Evolutionary conservation across 2,113 vertebrate genomes (phyloP).

Genomic region (Piprites chloris): DNA sequence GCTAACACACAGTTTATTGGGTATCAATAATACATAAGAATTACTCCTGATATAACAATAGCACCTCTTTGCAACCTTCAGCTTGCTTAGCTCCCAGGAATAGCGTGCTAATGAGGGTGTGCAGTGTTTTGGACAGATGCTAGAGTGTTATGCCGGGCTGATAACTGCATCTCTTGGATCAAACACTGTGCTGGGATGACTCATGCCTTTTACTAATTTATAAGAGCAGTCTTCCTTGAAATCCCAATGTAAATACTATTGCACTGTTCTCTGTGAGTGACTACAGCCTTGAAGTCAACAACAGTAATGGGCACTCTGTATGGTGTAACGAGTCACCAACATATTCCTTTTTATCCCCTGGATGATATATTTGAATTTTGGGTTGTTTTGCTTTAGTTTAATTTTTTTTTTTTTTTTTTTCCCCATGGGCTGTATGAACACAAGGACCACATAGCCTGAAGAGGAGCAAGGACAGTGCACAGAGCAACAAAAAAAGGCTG

Average conservation of each 20-base stretch:
- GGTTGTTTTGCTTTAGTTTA: constrained; percentile 25
- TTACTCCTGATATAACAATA: constrained; percentile 58
- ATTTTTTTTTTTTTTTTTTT: not conserved
- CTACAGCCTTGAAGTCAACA: constrained; percentile 59
- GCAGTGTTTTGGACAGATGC: constrained; percentile 61
- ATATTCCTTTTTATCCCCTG: not conserved
- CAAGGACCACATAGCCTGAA: not conserved
- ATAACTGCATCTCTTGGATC: constrained; percentile 67
- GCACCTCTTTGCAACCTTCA: constrained; percentile 46
- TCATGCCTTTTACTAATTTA: constrained; percentile 79
- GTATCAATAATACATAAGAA: constrained; percentile 60
- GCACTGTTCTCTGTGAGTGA: constrained; percentile 29
- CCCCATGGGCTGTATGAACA: not conserved
- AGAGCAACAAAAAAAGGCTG: not conserved
- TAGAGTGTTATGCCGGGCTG: constrained; percentile 59
- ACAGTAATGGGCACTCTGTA: constrained; percentile 15
- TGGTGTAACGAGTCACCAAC: not conserved
- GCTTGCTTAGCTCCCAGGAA: constrained; percentile 46
- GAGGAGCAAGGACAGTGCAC: not conserved
- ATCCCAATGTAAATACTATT: constrained; percentile 61
- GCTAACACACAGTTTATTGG: constrained; percentile 35
- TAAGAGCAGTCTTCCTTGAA: constrained; percentile 74
- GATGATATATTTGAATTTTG: not conserved
- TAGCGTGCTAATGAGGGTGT: constrained; percentile 54
- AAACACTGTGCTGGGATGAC: constrained; percentile 63